These are phyloP conservation scores for Andinoacara biseriatus DNA, from an alignment of 2,113 vertebrate species.

Conservation along the genomic window DNA sequence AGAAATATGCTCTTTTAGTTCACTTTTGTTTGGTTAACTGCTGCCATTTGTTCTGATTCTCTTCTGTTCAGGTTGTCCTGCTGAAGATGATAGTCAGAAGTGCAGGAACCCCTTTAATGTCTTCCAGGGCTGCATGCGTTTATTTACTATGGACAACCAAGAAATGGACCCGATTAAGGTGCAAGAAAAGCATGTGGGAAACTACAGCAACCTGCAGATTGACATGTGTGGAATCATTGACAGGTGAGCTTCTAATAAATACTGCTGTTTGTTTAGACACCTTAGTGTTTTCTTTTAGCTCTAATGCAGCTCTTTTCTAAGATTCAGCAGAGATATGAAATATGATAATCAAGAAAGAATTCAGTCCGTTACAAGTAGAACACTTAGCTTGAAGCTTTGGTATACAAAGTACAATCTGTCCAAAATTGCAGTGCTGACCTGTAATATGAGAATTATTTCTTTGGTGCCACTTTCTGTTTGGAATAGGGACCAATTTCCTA, in stretches of 20 bases:
- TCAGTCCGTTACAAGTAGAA: background rate
- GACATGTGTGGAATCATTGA: constrained; percentile 94
- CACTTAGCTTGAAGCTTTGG: background rate
- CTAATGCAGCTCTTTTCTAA: background rate
- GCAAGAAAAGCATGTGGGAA: constrained; percentile 85
- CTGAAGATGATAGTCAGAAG: constrained; percentile 66
- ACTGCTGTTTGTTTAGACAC: background rate
- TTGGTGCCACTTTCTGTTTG: background rate
- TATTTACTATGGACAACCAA: constrained; percentile 78
- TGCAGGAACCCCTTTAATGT: constrained; percentile 82
- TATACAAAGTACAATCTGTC: background rate
- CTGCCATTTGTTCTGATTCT: background rate
- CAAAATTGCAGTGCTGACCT: background rate
- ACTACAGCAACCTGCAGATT: constrained; percentile 90
- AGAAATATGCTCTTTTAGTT: too few species aligned
- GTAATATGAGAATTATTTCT: background rate
- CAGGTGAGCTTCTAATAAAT: constrained; percentile 78
- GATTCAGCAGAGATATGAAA: rapidly evolving
- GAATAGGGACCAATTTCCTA: background rate
- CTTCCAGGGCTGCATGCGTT: constrained; percentile 94
- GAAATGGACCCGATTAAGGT: constrained; percentile 87
- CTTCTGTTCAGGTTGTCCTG: constrained; percentile 85
- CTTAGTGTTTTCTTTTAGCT: background rate
- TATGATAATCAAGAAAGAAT: background rate
- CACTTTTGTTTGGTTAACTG: background rate